Evolutionary conservation across 2,888 invertebrate genomes (phyloP).

Genomic region (Hyppa rectilinea): DNA sequence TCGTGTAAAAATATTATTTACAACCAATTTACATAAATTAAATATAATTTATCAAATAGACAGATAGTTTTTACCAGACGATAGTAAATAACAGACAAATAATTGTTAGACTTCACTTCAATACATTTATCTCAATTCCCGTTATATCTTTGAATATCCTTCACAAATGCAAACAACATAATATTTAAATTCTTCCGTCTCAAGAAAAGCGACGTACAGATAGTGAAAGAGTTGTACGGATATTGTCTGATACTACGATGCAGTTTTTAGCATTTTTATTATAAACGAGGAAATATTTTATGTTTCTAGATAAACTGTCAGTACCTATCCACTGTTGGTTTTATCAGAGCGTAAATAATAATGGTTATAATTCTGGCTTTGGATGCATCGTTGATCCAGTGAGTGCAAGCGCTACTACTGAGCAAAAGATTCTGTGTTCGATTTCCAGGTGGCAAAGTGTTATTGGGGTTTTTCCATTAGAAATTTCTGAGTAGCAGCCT

Average conservation of each 20-base stretch:
- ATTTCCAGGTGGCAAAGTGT: too few relatives aligned
- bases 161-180: constrained; percentile 23
- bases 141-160: constrained; percentile 23
- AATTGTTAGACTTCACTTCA: constrained; percentile 6
- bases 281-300: constrained; percentile 1
- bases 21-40: background rate
- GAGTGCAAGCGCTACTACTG: too few relatives aligned
- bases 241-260: constrained; percentile 18
- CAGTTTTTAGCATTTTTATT: constrained; percentile 32
- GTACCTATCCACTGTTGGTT: background rate
- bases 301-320: constrained; percentile 1
- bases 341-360: background rate
- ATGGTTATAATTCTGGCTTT: constrained; percentile 44
- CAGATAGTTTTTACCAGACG: background rate
- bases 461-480: too few relatives aligned
- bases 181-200: constrained; percentile 34
- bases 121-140: constrained; percentile 30
- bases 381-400: too few relatives aligned
- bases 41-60: background rate
- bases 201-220: constrained; percentile 21
- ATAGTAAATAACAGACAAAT: background rate
- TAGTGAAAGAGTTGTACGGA: constrained; percentile 22
- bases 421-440: too few relatives aligned
- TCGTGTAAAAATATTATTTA: background rate
- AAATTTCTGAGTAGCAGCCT: too few relatives aligned